Base-by-base conservation (phyloP, 2,888 invertebrate genomes). In the Oligia fasciuncula region DNA sequence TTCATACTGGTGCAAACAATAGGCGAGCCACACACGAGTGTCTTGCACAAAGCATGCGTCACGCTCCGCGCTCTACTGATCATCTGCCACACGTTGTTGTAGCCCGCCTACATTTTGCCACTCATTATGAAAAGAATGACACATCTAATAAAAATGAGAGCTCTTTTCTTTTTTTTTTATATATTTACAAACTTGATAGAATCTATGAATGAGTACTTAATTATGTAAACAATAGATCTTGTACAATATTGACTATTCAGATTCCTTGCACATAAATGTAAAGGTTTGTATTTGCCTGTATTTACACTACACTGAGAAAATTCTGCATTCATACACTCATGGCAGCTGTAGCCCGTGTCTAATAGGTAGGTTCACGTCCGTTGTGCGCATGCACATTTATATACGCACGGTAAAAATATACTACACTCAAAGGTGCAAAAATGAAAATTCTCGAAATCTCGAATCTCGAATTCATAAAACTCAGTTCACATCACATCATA, bases 161-260 rank as follows among this genome's bases (percentile, higher is more conserved):
- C 29, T 57, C 40, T 40, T 57, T 29, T 29, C n/a, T 72, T 40
- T 54, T 17, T 17, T 43, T n/a, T 76, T 66, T 57, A 51, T 57
- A 60, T 51, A 51, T 57, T 51, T 60, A 51, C 19, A 51, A 60
- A 29, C 65, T 63, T 63, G 46, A 17, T 82, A 74, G 54, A 63
- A 75, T 49, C 65, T 57, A 40, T 76, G 57, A 82, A 66, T 76
- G 65, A 43, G 65, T 35, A 51, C 17, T n/a, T 60, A 35, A 13
- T 13, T 35, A 51, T 43, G 17, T 23, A 57, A 57, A 69, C 29
- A 68, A 69, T 65, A 84, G 68, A 19, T 14, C 79, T 69, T 57
- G 57, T 57, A 84, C 13, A 65, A 68, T 68, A 78, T 78, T 57
- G 68, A 69, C 80, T 81, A 79, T 84, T 68, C 62, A 54, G 57